phyloP scores from a whole-genome alignment of 2,113 vertebrate genomes.

The Ophiodon elongatus region DNA sequence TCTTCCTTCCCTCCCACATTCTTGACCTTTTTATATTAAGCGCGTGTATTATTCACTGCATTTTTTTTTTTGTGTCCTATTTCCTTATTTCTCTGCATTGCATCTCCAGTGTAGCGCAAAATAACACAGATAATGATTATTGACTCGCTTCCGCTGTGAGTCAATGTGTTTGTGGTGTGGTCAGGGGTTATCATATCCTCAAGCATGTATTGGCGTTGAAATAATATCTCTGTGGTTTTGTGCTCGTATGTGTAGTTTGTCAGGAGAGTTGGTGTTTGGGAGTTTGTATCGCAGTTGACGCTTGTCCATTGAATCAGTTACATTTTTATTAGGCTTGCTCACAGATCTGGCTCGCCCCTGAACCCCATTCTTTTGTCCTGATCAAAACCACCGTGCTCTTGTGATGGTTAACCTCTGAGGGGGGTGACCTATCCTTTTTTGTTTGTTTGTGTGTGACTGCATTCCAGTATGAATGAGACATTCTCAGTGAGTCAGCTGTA shows the following conservation, averaged over 20 bases:
- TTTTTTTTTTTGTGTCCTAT: neutral
- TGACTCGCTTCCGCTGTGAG: constrained; percentile 40
- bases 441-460: constrained; percentile 24
- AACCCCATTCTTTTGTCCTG: constrained; percentile 10
- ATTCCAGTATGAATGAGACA: constrained; percentile 6
- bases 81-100: neutral
- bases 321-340: constrained; percentile 20
- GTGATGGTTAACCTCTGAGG: neutral
- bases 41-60: neutral
- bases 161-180: constrained; percentile 48
- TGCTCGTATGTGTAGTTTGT: neutral
- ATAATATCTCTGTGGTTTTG: constrained; percentile 16
- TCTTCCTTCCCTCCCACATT: constrained; percentile 15
- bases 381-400: neutral
- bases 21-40: neutral
- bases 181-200: constrained; percentile 34
- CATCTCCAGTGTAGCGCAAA: neutral
- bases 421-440: constrained; percentile 1
- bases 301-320: neutral
- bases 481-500: constrained; percentile 37
- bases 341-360: neutral
- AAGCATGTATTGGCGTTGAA: constrained; percentile 41
- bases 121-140: constrained; percentile 21
- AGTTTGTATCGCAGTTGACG: neutral
- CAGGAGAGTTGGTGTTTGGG: neutral